Base-by-base conservation (phyloP, 1,140 invertebrate genomes). In the Drosophila lacteicornis region DNA sequence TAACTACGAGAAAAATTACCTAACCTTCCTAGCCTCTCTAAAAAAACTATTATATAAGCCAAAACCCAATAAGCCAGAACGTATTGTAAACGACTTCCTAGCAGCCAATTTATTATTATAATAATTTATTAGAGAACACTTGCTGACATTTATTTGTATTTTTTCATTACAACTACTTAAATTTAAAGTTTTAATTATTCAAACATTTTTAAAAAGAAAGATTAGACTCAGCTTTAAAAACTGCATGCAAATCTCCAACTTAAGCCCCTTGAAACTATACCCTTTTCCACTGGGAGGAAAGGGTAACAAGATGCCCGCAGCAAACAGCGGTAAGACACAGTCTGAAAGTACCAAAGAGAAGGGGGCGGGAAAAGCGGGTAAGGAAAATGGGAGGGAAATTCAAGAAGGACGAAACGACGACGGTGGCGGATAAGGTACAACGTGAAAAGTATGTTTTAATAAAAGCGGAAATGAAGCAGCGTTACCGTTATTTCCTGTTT, bases 401-500 rank as follows among this genome's bases (percentile, higher is more conserved):
- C 49, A 43, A 49, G 53, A 60, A 43, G 67, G 55, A 73, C 70
- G 63, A 70, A 47, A n/a, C 47, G 53, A 55, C 36, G 75, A 27
- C 47, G 30, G 53, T 38, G 70, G 57, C 81, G 86, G 81, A 90
- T 90, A 83, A 82, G 85, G 82, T 85, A 88, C 78, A 85, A 91
- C 85, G 85, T 67, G 79, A 77, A 90, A 90, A 90, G 85, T 90
- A 90, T 90, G 85, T 90, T 90, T 90, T 90, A 90, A 90, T 90
- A 90, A 90, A 90, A 91, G 82, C 86, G 85, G 85, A 90, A 91
- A 90, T 90, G 85, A 90, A 91, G 79, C 85, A 85, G 82, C 85
- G 85, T 85, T 90, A 90, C 85, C 85, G 82, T 90, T 91, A 90
- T 90, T 90, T 90, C 85, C 85, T 85, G 86, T 85, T 91, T 82